Evolutionary conservation across 2,888 invertebrate genomes (phyloP).

Genomic region (Platyscelio sp.): DNA sequence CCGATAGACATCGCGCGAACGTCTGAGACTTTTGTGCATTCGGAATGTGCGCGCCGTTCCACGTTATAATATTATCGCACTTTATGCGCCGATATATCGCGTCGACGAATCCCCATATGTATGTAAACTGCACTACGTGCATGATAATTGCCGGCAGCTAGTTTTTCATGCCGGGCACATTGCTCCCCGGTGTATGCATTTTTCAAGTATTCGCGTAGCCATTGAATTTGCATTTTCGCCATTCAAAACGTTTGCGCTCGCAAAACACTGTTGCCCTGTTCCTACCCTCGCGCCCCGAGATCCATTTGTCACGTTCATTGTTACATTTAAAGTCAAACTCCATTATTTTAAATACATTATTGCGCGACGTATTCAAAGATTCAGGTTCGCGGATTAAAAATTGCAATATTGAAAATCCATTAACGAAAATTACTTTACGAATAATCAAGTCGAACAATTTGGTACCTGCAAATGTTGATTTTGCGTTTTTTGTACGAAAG

Average conservation of each 20-base stretch:
- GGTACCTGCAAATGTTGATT: slow-evolving; percentile 32
- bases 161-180: slow-evolving; percentile 60
- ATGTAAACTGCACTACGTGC: slow-evolving; percentile 58
- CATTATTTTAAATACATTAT: slow-evolving; percentile 62
- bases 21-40: slow-evolving; percentile 56
- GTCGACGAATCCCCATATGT: slow-evolving; percentile 53
- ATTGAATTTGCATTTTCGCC: slow-evolving; percentile 57
- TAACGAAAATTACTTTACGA: slow-evolving; percentile 46
- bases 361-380: slow-evolving; percentile 20
- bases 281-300: not conserved
- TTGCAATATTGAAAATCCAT: slow-evolving; percentile 56
- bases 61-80: slow-evolving; percentile 64
- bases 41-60: slow-evolving; percentile 47
- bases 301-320: slow-evolving; percentile 66
- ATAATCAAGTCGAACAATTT: slow-evolving; percentile 54
- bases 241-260: slow-evolving; percentile 55
- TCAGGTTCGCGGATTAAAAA: slow-evolving; percentile 37
- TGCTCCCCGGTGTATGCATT: slow-evolving; percentile 40
- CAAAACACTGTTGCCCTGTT: slow-evolving; percentile 37
- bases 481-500: not conserved
- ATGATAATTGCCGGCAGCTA: slow-evolving; percentile 68
- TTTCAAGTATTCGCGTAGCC: slow-evolving; percentile 46
- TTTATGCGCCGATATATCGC: slow-evolving; percentile 66
- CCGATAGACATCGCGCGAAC: slow-evolving; percentile 58
- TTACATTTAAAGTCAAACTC: slow-evolving; percentile 55